phyloP scores from a whole-genome alignment of 1,140 invertebrate species.

The Drosophila insularis region DNA sequence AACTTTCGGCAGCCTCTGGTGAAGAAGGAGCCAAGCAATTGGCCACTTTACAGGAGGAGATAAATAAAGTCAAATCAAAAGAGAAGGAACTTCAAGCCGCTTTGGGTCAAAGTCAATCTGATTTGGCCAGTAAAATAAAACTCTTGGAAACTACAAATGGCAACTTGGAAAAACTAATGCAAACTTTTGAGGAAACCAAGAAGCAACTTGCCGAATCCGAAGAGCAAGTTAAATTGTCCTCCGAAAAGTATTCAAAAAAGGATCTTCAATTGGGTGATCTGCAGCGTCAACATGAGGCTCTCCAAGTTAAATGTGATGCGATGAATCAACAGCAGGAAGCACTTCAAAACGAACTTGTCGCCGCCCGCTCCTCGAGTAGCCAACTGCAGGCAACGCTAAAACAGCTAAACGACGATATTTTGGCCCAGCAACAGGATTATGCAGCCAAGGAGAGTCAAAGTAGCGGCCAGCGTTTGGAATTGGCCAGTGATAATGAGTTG shows the following conservation, averaged over 20 bases:
- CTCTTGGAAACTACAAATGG: conserved; percentile 38
- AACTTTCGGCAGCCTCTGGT: conserved; percentile 27
- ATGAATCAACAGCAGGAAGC: conserved; percentile 44
- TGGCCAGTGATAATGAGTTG: conserved; percentile 50
- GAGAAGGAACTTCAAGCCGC: conserved; percentile 16
- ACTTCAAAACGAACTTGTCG: conserved; percentile 44
- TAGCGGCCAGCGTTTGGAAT: conserved; percentile 31
- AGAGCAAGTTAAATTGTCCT: conserved; percentile 27
- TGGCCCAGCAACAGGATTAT: conserved; percentile 48
- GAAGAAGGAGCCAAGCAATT: conserved; percentile 37
- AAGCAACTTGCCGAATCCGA: conserved; percentile 20
- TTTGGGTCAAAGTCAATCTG: conserved; percentile 22
- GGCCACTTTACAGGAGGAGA: conserved; percentile 42
- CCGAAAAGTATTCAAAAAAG: conserved; percentile 29
- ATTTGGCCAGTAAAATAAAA: conserved; percentile 34
- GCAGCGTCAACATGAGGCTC: conserved; percentile 41
- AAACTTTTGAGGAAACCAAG: conserved; percentile 17
- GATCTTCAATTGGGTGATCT: conserved; percentile 54
- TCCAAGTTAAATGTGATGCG: conserved; percentile 49
- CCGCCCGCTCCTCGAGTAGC: conserved; percentile 9
- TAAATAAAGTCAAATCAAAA: conserved; percentile 20
- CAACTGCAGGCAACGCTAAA: conserved; percentile 38
- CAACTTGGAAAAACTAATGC: conserved; percentile 33
- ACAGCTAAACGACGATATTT: conserved; percentile 51
- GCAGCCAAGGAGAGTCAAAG: conserved; percentile 25